Conservation (phyloP, 1,140 invertebrate genomes). For the Bombus cullumanus region DNA sequence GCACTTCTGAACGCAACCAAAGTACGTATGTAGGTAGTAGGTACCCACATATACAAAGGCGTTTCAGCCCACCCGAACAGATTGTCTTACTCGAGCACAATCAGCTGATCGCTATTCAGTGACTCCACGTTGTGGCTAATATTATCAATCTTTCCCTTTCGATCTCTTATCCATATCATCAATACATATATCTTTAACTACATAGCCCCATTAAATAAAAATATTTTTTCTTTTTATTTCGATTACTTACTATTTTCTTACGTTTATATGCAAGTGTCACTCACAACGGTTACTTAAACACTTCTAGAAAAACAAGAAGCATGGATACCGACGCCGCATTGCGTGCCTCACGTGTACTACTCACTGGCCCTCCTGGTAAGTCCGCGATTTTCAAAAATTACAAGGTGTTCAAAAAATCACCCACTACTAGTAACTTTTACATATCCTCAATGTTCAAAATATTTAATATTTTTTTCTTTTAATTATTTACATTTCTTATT, state of each 20-base stretch:
- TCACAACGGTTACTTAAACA: not conserved
- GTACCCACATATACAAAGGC: slow-evolving; percentile 20
- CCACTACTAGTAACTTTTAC: too few relatives aligned
- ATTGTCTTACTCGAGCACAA: slow-evolving; percentile 49
- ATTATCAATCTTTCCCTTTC: not conserved
- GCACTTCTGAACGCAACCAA: slow-evolving; percentile 20
- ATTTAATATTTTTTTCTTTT: not conserved
- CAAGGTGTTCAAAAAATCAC: not conserved
- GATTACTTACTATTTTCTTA: not conserved
- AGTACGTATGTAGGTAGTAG: not conserved
- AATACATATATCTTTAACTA: not conserved
- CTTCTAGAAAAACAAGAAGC: slow-evolving; percentile 38
- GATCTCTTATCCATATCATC: too few relatives aligned
- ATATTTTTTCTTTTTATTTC: not conserved
- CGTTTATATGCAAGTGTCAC: slow-evolving; percentile 6
- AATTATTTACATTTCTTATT: not conserved
- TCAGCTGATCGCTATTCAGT: slow-evolving; percentile 60
- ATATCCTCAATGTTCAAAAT: not conserved
- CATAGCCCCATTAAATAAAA: not conserved
- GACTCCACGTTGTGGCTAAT: slow-evolving; percentile 1
- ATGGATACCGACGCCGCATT: slow-evolving; percentile 52
- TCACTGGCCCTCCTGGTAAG: slow-evolving; percentile 69
- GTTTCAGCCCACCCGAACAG: slow-evolving; percentile 38
- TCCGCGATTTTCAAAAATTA: slow-evolving; percentile 32
- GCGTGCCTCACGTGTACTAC: slow-evolving; percentile 59